Conservation (phyloP, 2,888 invertebrate species). For the Macrosoma leucophasiata region DNA sequence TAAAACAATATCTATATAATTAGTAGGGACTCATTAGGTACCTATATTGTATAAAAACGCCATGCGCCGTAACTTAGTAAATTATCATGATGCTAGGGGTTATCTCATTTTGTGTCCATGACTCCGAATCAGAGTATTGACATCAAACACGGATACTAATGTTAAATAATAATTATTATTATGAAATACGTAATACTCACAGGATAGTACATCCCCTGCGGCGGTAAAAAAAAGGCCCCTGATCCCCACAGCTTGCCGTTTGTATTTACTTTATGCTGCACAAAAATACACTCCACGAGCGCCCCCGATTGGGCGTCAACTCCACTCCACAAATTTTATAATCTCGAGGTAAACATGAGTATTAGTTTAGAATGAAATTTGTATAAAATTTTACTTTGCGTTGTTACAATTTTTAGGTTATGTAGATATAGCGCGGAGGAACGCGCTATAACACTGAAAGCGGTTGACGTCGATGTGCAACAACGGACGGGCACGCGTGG, state of each 20-base stretch:
- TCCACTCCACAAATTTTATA: conserved; percentile 69
- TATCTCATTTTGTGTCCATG: no score
- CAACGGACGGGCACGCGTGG: conserved; percentile 54
- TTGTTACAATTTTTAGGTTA: conserved; percentile 68
- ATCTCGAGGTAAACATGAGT: conserved; percentile 70
- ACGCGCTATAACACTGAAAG: conserved; percentile 72
- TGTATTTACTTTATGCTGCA: conserved; percentile 78
- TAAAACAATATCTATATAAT: no score
- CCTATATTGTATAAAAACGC: no score
- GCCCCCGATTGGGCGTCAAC: conserved; percentile 60
- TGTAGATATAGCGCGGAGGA: conserved; percentile 66
- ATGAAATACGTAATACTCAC: no score
- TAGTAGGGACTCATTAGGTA: no score
- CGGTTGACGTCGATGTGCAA: conserved; percentile 73
- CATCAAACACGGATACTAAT: no score
- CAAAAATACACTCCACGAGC: conserved; percentile 74
- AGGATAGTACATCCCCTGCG: conserved; percentile 98
- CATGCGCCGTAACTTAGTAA: conserved; percentile 38
- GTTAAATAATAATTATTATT: no score
- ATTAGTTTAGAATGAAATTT: conserved; percentile 47
- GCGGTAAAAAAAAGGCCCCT: conserved; percentile 96
- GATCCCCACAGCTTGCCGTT: conserved; percentile 98
- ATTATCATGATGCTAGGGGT: conserved; percentile 1
- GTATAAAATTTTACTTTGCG: conserved; percentile 40
- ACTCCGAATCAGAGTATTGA: no score